A percentile compares a stretch with the other conserved stretches of the same genome.
These are phyloP conservation scores for Sinonovacula constricta DNA, from an alignment of 1,140 invertebrate species.

Conservation along the genomic window DNA sequence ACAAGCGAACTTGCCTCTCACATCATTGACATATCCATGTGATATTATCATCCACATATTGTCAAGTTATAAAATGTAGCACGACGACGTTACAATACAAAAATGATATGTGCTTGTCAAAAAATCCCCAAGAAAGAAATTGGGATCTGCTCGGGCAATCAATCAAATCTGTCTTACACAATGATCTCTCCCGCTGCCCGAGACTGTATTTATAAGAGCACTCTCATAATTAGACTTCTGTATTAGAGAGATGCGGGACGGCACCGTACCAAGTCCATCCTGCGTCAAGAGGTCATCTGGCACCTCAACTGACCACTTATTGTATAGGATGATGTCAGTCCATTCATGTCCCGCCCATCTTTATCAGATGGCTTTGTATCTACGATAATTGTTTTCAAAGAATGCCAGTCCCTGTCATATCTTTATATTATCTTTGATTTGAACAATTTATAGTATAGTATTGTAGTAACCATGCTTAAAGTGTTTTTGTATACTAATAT, in stretches of 20 bases:
- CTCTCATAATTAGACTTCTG: slow-evolving; percentile 28
- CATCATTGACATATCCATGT: not conserved
- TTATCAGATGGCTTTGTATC: no score
- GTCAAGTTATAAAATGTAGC: not conserved
- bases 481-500: no score
- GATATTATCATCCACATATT: not conserved
- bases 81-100: not conserved
- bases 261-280: not conserved
- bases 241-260: not conserved
- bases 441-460: no score
- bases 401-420: no score
- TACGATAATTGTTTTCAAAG: no score
- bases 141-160: slow-evolving; percentile 18
- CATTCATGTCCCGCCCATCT: no score
- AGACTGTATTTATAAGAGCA: slow-evolving; percentile 34
- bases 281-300: not conserved
- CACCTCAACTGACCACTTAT: not conserved
- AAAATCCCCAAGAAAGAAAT: slow-evolving; percentile 4
- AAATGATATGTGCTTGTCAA: not conserved
- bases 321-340: not conserved
- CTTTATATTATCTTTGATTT: no score
- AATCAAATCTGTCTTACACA: slow-evolving; percentile 38
- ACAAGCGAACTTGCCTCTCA: not conserved
- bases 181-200: not conserved
- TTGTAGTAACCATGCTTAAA: no score